Conservation (phyloP, 2,113 vertebrate species). For the Tachycineta bicolor region DNA sequence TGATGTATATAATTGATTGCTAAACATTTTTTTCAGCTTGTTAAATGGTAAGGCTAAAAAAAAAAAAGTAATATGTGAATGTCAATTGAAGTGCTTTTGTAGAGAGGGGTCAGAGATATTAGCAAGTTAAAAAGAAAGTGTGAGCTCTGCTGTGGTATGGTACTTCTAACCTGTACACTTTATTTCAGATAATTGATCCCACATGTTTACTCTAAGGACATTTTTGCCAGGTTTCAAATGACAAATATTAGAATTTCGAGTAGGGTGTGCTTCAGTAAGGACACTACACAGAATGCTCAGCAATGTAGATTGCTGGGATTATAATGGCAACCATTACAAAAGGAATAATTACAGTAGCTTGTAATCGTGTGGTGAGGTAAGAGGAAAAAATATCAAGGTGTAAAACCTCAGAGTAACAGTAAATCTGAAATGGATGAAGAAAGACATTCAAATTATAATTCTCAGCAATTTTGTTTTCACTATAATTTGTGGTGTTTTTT, state of each 20-base stretch:
- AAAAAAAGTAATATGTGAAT: slow-evolving; percentile 76
- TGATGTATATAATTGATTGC: slow-evolving; percentile 84
- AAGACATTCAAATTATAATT: slow-evolving; percentile 74
- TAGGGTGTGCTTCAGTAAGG: neutral
- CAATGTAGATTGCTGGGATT: slow-evolving; percentile 48
- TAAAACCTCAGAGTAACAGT: slow-evolving; percentile 38
- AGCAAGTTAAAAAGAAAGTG: slow-evolving; percentile 86
- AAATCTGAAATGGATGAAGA: slow-evolving; percentile 69
- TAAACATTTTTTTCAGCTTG: slow-evolving; percentile 87
- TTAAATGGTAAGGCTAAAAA: slow-evolving; percentile 83
- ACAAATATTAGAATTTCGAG: slow-evolving; percentile 57
- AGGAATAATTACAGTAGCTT: slow-evolving; percentile 35
- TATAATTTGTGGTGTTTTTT: slow-evolving; percentile 51
- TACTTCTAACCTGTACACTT: slow-evolving; percentile 70
- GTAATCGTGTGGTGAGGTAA: slow-evolving; percentile 25
- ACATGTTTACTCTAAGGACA: slow-evolving; percentile 63
- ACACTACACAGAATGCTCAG: slow-evolving; percentile 42
- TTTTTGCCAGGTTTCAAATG: slow-evolving; percentile 49
- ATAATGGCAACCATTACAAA: slow-evolving; percentile 9
- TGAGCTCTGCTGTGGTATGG: slow-evolving; percentile 77
- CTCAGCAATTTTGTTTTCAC: slow-evolving; percentile 74
- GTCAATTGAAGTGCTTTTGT: slow-evolving; percentile 92
- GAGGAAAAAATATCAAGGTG: slow-evolving; percentile 25
- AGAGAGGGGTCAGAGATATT: slow-evolving; percentile 90
- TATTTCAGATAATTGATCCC: slow-evolving; percentile 76